Base-by-base conservation (phyloP, 2,797 vertebrate species). In the Lepus oiostolus region DNA sequence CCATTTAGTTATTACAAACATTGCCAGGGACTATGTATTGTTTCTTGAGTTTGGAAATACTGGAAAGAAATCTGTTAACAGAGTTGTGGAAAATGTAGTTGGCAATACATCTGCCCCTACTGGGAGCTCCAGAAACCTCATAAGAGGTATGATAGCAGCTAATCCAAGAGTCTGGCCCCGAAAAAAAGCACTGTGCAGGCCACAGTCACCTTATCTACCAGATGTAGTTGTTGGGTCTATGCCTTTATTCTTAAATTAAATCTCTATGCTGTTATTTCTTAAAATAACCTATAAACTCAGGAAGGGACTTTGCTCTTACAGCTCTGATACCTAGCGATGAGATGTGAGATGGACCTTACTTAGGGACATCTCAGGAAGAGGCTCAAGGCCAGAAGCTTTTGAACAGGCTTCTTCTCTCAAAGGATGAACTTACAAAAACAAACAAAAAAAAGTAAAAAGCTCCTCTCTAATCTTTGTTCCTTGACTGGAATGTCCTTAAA, bases 1-100 rank as follows among this genome's bases (percentile, higher is more conserved):
- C 85, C 30, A 26, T 80, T 60, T 47, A 92, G 52, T 67, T 91
- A 30, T 86, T 95, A 67, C 86, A 95, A 95, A 92, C 28, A 62
- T 97, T 96, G 95, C 93, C 92, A 96, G 85, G 90, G 93, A 91
- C 93, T 95, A 74, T 92, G 96, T 93, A 95, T 92, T 92, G 85
- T 80, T 88, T 80, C 71, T 52, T 1, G 11, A 83, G 88, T 96
- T 94, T 95, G 86, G 93, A 96, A 95, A 86, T 80, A 89, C 63
- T 86, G 77, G 67, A 76, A 76, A 91, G 88, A 95, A 96, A 94
- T 94, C 89, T 96, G 88, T 93, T 93, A 80, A 89, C 88, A 84
- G 91, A 94, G 76, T 84, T 86, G 32, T 76, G 67, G 70, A 74
- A 95, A 93, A 88, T 8, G 86, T 38, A 93, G 68, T 88, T 95